Evolutionary conservation across 2,888 invertebrate species (phyloP).

Genomic region (Troglohyphantes excavatus): DNA sequence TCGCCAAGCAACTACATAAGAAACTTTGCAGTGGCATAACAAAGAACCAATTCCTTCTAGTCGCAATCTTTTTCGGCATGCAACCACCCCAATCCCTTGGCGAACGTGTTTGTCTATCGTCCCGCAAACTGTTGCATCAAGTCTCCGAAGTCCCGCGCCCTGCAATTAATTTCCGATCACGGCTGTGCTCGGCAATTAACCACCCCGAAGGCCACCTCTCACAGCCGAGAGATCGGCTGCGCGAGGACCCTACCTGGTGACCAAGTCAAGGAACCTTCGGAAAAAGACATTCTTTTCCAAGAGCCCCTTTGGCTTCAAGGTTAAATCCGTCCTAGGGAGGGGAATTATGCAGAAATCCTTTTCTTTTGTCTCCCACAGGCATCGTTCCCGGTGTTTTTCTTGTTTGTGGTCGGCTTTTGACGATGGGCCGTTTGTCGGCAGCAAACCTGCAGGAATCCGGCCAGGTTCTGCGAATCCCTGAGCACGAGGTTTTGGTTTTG

Average conservation of each 20-base stretch:
- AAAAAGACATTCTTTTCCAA: neutral
- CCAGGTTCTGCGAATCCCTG: too few species aligned
- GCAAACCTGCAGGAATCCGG: too few species aligned
- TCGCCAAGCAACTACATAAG: too few species aligned
- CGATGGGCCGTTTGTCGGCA: too few species aligned
- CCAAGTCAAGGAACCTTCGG: neutral
- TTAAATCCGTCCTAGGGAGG: neutral
- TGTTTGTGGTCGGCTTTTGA: too few species aligned
- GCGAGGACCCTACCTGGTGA: neutral
- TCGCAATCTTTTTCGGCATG: too few species aligned
- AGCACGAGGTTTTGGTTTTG: too few species aligned
- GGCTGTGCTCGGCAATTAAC: neutral
- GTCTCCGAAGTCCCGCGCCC: neutral
- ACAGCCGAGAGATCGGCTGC: too few species aligned
- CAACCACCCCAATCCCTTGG: neutral
- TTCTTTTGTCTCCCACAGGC: neutral
- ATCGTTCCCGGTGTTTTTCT: too few species aligned
- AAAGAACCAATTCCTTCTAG: too few species aligned
- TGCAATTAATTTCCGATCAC: constrained; percentile 9
- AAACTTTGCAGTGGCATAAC: too few species aligned
- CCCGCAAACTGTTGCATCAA: neutral
- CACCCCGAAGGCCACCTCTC: neutral
- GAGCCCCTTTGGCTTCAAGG: neutral
- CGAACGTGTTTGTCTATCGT: neutral
- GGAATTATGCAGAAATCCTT: neutral